Base-by-base conservation (phyloP, 1,140 invertebrate genomes). In the Cotesia glomerata region DNA sequence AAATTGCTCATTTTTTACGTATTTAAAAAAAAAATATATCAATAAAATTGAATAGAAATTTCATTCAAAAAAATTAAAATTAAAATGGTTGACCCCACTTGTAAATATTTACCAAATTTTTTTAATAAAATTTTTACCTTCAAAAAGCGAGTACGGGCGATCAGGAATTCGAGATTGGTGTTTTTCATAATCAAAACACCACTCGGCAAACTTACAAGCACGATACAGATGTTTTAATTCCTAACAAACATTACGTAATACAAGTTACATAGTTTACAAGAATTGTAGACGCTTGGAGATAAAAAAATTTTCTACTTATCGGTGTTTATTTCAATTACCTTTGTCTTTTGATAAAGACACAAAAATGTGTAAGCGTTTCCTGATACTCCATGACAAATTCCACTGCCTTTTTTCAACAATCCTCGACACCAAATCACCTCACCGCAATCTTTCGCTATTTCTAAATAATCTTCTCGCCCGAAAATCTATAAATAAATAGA, bases 321-420 rank as follows among this genome's bases (percentile, higher is more conserved):
- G 9, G 13, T 26, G 52, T 11, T 58, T 51, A 61, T 52, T 36
- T 26, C 34, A 34, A 51, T 52, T 67, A 95, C 94, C 79, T 91
- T 89, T 2, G 95, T 97, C 13, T 91, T 81, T 84, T 95, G 92
- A 82, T 92, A 97, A 0, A 98, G 82, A 74, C 91, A 86, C 11
- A 98, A 86, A 80, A 98, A 96, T 9, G 93, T 89, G 82, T 97
- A 98, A 14, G 92, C 96, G 88, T 98, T 98, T 74, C 97, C 97
- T 80, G 95, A 89, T 14, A 95, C 92, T 2, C 97, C 97, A 84
- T 99, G 97, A 84, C 97, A 98, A 4, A 98, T 86, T 64, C 96
- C 93, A 83, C 95, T 97, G 7, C 97, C 96, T 88, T 98, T 98
- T 74, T 88, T 91, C 13, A 97, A 86, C n/a, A 98, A 81, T 39